These are phyloP conservation scores for Antennarius striatus DNA, from an alignment of 2,113 vertebrate species.

Conservation along the genomic window DNA sequence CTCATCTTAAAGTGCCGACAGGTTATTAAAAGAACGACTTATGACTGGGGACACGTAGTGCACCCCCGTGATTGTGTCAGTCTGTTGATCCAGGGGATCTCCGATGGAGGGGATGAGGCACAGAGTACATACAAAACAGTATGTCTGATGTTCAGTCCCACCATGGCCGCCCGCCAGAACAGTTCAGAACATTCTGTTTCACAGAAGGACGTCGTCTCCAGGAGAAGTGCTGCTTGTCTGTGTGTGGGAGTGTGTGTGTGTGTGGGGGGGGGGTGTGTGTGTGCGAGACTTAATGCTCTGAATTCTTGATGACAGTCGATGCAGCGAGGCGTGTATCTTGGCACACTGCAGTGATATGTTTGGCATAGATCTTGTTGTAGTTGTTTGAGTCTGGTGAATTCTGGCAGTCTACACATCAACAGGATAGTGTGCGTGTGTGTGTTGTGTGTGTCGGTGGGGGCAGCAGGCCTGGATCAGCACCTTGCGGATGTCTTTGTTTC, in stretches of 20 bases:
- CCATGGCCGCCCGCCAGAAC: conserved; percentile 45
- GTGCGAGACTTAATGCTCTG: conserved; percentile 34
- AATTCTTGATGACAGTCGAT: conserved; percentile 32
- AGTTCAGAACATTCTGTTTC: conserved; percentile 67
- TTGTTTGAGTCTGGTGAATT: conserved; percentile 13
- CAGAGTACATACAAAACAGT: conserved; percentile 59
- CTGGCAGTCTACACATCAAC: conserved; percentile 85
- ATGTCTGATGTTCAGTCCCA: conserved; percentile 46
- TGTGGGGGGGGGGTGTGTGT: conserved; percentile 24
- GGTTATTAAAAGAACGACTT: conserved; percentile 36
- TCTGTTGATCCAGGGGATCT: conserved; percentile 50
- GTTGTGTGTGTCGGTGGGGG: conserved; percentile 71
- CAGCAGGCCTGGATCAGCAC: conserved; percentile 88
- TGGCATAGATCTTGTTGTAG: conserved; percentile 50
- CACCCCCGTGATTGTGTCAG: conserved; percentile 54
- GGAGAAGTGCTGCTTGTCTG: conserved; percentile 26
- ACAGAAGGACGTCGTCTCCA: conserved; percentile 43
- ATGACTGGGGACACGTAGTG: conserved; percentile 14
- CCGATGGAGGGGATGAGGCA: conserved; percentile 70
- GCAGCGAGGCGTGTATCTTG: conserved; percentile 56
- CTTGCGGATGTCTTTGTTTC: conserved; percentile 93
- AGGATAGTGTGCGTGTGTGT: conserved; percentile 84
- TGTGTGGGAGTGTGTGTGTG: conserved; percentile 1
- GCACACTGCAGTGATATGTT: conserved; percentile 66
- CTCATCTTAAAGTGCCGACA: conserved; percentile 49